Evolutionary conservation across 2,113 vertebrate genomes (phyloP).

Genomic region (Macquaria ambigua): DNA sequence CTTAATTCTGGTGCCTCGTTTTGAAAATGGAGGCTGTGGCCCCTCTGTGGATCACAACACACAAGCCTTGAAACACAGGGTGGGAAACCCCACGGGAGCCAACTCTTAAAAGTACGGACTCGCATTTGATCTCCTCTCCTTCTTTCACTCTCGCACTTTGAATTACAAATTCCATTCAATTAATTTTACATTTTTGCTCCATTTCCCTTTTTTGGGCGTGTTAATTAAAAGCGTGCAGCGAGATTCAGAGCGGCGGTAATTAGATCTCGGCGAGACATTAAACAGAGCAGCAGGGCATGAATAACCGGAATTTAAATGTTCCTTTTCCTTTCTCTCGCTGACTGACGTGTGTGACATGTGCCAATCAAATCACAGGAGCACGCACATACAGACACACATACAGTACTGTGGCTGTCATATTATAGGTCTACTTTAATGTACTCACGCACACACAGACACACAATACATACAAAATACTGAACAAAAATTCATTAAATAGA

Average conservation of each 20-base stretch:
- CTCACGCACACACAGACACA: background rate
- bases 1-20: conserved; percentile 12
- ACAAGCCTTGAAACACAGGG: conserved; percentile 38
- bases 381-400: background rate
- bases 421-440: background rate
- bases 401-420: background rate
- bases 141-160: conserved; percentile 29
- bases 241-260: conserved; percentile 50
- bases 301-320: background rate
- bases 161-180: conserved; percentile 64
- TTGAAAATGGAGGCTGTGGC: conserved; percentile 32
- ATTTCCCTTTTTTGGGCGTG: conserved; percentile 41
- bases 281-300: conserved; percentile 41
- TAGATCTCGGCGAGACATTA: conserved; percentile 51
- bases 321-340: background rate
- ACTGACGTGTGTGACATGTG: conserved; percentile 16
- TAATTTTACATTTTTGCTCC: conserved; percentile 52
- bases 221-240: conserved; percentile 56
- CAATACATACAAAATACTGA: background rate
- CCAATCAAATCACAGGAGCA: conserved; percentile 26
- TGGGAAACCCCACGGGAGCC: conserved; percentile 33
- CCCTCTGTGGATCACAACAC: conserved; percentile 20
- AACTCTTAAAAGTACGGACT: conserved; percentile 31
- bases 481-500: background rate
- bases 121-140: conserved; percentile 42